Base-by-base conservation (phyloP, 2,888 invertebrate genomes). In the Ochropleura leucogaster region DNA sequence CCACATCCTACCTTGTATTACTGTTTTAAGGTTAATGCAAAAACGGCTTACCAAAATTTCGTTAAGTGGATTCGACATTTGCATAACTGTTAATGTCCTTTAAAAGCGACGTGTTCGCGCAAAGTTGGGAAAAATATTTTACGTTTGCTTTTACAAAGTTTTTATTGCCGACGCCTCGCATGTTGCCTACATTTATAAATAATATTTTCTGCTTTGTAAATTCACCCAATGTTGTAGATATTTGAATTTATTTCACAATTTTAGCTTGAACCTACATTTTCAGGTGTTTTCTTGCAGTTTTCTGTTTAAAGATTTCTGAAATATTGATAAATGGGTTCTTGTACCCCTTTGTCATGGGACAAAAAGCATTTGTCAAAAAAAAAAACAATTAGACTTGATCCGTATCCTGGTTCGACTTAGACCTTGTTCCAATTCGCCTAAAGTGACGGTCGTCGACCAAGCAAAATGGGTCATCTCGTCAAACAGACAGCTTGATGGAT, bases 401-500 rank as follows among this genome's bases (percentile, higher is more conserved):
- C 63, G 57, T 75, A 76, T 80, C 72, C 72, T 72, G 85, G 78
- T 76, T 82, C 53, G 74, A 75, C 72, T 74, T 59, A 40, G 77
- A 76, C 83, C 80, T 77, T 77, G 80, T 80, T 79, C 78, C 75
- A 74, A 83, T 81, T 83, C 72, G 67, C 30, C 42, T 60, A 68
- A 72, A 79, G 74, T 81, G 86, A 85, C 74, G 77, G 75, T 73
- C 68, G 75, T 82, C 82, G 82, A 83, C 84, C 84, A 84, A 85
- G 78, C 85, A 88, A 88, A 80, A 85, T 80, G 85, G 91, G 89
- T 88, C 91, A 89, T 90, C 89, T 85, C 76, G 83, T 87, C 88
- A 80, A 86, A 87, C 77, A 82, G 92, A 90, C 92, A 91, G 90
- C 78, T 90, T 92, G 92, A 92, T 92, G 90, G 91, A 92, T 92